phyloP scores from a whole-genome alignment of 2,797 vertebrate species.

The Margarornis squamiger region DNA sequence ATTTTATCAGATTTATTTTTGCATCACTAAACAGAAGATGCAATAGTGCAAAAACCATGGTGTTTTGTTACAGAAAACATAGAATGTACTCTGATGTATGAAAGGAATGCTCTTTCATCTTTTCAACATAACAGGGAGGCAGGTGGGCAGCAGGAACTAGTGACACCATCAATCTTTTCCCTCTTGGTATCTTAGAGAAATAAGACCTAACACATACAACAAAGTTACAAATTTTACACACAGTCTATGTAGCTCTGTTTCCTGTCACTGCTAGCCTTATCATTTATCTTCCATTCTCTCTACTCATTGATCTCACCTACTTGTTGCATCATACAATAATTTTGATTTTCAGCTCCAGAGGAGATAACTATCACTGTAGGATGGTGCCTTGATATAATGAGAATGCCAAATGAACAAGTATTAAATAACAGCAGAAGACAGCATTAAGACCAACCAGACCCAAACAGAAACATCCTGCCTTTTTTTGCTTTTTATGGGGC shows the following conservation, averaged over 20 bases:
- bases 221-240: not conserved
- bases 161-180: not conserved
- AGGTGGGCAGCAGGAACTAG: not conserved
- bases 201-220: not conserved
- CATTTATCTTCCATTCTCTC: not conserved
- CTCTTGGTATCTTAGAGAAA: not conserved
- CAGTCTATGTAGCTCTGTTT: not conserved
- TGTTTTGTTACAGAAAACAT: not conserved
- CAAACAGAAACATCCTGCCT: not conserved
- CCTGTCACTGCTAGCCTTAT: not conserved
- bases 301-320: not conserved
- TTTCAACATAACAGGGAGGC: not conserved
- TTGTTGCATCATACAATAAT: constrained; percentile 1
- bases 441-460: not conserved
- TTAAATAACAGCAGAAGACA: not conserved
- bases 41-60: not conserved
- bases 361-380: not conserved
- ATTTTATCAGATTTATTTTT: not conserved
- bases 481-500: not conserved
- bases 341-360: constrained; percentile 16
- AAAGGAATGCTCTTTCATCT: not conserved
- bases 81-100: not conserved
- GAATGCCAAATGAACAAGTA: not conserved
- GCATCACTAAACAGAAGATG: not conserved
- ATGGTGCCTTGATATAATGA: not conserved